Base-by-base conservation (phyloP, 2,888 invertebrate species). In the Diaperis boleti region DNA sequence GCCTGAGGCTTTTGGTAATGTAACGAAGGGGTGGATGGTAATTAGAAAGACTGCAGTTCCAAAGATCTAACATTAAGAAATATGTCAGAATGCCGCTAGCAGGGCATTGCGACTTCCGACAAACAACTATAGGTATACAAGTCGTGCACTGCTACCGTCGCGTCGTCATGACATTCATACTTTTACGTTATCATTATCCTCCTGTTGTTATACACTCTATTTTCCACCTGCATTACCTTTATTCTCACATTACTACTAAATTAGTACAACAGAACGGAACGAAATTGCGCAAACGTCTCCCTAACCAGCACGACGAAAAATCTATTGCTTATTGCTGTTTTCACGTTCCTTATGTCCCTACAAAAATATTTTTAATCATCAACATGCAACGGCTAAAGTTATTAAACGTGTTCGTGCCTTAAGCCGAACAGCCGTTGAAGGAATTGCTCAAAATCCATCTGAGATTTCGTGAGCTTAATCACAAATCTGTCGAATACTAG, bases 1-100 rank as follows among this genome's bases (percentile, higher is more conserved):
- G 62, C 44, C 29, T 62, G 37, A 42, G 41, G 49, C 47, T 56
- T 56, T 62, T 29, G 44, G 44, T 59, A 63, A 63, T 63, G 29
- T 63, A 52, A 47, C 33, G 35, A 18, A 44, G 42, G 59, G 52
- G 45, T 54, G 63, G 63, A 62, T 62, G 57, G 31, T 62, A 62
- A 62, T 62, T 62, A 57, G 62, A 50, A 62, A 57, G 55, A 62
- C 44, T 62, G 42, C 41, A 44, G 26, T 42, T 44, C 15, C 57
- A 49, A 57, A 50, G 44, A 52, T 42, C 57, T 37, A 50, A 29
- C 33, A 49, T 62, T 29, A 49, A 57, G 57, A 62, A 37, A 57
- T 62, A 62, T 57, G 55, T 61, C 60, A 60, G 45, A 44, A 2
- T 42, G 42, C 44, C 50, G 15, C 22, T 56, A 62, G 15, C 41